Percentiles rank a stretch among this genome's conserved stretches.
These are phyloP conservation scores for Anolis apletophallus DNA, from an alignment of 2,797 vertebrate genomes.

Conservation along the genomic window DNA sequence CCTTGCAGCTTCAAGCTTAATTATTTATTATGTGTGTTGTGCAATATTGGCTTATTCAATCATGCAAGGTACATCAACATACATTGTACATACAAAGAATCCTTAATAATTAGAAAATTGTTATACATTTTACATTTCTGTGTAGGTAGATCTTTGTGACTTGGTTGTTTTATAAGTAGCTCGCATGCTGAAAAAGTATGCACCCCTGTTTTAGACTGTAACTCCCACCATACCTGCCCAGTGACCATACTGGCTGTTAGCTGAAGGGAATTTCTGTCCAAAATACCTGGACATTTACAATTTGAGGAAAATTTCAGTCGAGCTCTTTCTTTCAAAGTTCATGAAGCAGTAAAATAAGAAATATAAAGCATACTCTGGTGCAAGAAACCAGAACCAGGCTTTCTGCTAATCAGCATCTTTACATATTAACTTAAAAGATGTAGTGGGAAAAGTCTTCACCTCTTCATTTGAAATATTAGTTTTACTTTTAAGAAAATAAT, in stretches of 20 bases:
- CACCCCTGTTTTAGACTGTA: not conserved
- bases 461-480: conserved; percentile 4
- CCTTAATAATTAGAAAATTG: too few relatives aligned
- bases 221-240: not conserved
- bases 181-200: too few relatives aligned
- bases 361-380: not conserved
- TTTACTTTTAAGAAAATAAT: not conserved
- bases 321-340: not conserved
- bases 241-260: not conserved
- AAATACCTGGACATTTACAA: not conserved
- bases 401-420: not conserved
- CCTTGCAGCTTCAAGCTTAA: too few relatives aligned
- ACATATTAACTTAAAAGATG: not conserved
- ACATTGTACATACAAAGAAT: too few relatives aligned
- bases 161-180: too few relatives aligned
- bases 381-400: not conserved
- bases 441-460: not conserved
- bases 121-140: too few relatives aligned
- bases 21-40: too few relatives aligned
- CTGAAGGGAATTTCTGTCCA: not conserved
- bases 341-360: not conserved
- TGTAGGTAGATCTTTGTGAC: too few relatives aligned
- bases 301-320: not conserved
- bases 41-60: too few relatives aligned
- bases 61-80: too few relatives aligned